Evolutionary conservation across 1,140 invertebrate genomes (phyloP).

Genomic region (Phenacoccus solenopsis): DNA sequence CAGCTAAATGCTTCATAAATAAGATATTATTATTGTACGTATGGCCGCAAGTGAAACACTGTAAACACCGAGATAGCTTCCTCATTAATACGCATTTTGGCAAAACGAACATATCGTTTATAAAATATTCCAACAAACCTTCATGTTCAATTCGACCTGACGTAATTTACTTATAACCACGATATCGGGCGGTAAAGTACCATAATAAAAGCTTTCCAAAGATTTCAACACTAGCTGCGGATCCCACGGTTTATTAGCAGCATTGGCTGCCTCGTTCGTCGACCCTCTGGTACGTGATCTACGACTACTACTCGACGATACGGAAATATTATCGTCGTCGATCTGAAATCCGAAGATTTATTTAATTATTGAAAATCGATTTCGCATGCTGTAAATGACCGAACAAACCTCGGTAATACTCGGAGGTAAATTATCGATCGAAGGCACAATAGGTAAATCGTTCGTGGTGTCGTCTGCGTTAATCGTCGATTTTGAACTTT

Average conservation of each 20-base stretch:
- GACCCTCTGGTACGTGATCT: not conserved
- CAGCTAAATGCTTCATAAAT: slow-evolving; percentile 24
- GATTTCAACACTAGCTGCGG: not conserved
- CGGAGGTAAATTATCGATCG: not conserved
- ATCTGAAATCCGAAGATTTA: not conserved
- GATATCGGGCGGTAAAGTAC: slow-evolving; percentile 34
- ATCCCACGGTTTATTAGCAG: not conserved
- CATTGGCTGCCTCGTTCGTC: not conserved
- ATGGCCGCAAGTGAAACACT: not conserved
- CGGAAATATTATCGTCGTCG: not conserved
- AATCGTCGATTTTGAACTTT: not conserved
- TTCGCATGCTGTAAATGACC: no score
- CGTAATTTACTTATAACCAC: not conserved
- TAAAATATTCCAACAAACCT: not conserved
- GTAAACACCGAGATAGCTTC: not conserved
- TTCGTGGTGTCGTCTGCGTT: not conserved
- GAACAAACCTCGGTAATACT: not conserved
- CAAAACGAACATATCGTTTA: not conserved
- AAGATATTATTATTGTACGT: not conserved
- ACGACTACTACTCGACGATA: not conserved
- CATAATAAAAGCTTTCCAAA: slow-evolving; percentile 46
- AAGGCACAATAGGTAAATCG: not conserved
- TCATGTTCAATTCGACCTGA: not conserved
- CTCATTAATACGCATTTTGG: no score
- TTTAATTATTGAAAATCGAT: no score